phyloP scores from a whole-genome alignment of 2,797 vertebrate genomes.

The Falco peregrinus region DNA sequence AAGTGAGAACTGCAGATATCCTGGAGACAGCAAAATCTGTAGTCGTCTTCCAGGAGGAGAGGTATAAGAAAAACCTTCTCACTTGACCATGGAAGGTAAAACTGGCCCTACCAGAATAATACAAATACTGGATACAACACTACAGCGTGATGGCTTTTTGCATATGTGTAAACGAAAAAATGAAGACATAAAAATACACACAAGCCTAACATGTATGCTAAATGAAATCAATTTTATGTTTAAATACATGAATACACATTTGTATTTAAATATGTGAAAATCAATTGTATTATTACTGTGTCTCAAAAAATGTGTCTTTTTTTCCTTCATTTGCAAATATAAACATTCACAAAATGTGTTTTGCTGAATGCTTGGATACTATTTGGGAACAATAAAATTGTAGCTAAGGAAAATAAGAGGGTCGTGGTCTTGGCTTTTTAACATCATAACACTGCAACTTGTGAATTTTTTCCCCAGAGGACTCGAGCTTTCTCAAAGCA shows the following conservation, averaged over 20 bases:
- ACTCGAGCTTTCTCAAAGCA: not conserved
- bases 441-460: not conserved
- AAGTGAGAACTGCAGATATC: not conserved
- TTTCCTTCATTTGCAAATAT: conserved; percentile 6
- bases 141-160: not conserved
- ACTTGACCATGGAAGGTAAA: not conserved
- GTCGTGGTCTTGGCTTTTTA: conserved; percentile 27
- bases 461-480: not conserved
- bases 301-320: not conserved
- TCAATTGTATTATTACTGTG: not conserved
- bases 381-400: not conserved
- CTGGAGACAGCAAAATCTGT: not conserved
- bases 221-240: not conserved
- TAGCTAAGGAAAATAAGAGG: conserved; percentile 49
- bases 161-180: not conserved
- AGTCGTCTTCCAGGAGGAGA: not conserved
- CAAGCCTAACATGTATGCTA: not conserved
- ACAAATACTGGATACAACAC: not conserved
- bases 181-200: not conserved
- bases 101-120: not conserved
- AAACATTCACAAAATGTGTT: conserved; percentile 20
- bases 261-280: not conserved
- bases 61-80: not conserved
- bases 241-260: not conserved
- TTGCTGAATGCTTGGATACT: not conserved